These are phyloP conservation scores for Lasioglossum albipes DNA, from an alignment of 1,140 invertebrate genomes.

Conservation along the genomic window DNA sequence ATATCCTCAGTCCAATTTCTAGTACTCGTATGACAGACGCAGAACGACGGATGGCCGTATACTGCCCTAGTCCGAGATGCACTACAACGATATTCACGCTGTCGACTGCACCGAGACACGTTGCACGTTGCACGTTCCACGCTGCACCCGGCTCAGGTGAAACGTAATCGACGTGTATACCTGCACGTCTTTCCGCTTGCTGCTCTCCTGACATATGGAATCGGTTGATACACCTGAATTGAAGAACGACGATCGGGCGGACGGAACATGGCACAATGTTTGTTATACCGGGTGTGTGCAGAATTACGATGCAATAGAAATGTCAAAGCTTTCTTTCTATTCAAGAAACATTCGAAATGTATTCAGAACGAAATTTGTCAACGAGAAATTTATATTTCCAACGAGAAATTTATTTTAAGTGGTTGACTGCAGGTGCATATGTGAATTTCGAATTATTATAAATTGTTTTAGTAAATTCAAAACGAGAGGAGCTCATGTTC, in stretches of 20 bases:
- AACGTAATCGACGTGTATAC: conserved; percentile 22
- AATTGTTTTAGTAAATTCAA: too few relatives aligned
- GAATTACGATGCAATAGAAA: background rate
- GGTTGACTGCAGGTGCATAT: too few relatives aligned
- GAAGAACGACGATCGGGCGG: conserved; percentile 21
- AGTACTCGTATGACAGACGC: background rate
- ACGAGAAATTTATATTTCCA: too few relatives aligned
- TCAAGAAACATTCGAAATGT: too few relatives aligned
- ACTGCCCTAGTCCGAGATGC: conserved; percentile 58
- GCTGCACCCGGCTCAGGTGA: conserved; percentile 55
- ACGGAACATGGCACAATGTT: background rate
- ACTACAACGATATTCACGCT: conserved; percentile 54
- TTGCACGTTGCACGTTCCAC: conserved; percentile 49
- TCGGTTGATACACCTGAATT: conserved; percentile 69
- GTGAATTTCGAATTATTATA: too few relatives aligned
- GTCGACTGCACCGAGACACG: conserved; percentile 52
- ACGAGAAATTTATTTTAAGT: too few relatives aligned
- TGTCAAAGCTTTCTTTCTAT: too few relatives aligned
- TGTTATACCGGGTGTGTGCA: background rate
- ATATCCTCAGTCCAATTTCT: background rate
- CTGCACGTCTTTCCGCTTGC: conserved; percentile 57
- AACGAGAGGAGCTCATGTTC: too few relatives aligned
- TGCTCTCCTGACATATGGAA: conserved; percentile 70
- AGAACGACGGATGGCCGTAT: conserved; percentile 42
- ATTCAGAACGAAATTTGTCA: too few relatives aligned